Base-by-base conservation (phyloP, 2,797 vertebrate genomes). In the Gouania willdenowi region DNA sequence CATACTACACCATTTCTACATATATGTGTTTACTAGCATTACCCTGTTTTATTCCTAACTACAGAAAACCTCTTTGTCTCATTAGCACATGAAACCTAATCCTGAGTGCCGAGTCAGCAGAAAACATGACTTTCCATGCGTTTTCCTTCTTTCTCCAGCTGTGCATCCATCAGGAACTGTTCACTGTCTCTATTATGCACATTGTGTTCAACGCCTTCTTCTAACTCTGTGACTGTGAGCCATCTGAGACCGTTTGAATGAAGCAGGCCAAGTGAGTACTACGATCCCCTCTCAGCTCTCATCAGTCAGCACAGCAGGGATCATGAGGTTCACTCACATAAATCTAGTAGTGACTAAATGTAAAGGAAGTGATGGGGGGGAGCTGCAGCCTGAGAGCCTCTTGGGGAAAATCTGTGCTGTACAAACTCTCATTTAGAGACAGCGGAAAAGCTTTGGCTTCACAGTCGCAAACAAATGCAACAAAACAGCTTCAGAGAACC, bases 161-260 rank as follows among this genome's bases (percentile, higher is more conserved):
- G 29, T 32, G 28, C 6, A 20, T 31, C 40, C 5, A 6, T 6
- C 15, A 22, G 25, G 10, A 8, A 11, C 30, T 41, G 19, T 13
- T 21, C 29, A 25, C 41, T 37, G 20, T 24, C 38, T 61, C 57
- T 56, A 72, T 37, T 8, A 41, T 12, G 15, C 29, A 80, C 51
- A 59, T 81, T 55, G 53, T 46, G 63, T 27, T 23, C 2, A 4
- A 20, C 21, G 14, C 30, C 47, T 47, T 37, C 40, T 52, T 67
- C 73, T 60, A 75, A 68, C 59, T 41, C 55, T 59, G 75, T 75
- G 82, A 78, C 38, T 52, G n/a, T n/a, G 50, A 80, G 26, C 26
- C 35, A 5, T 38, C 29, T 20, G 48, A 51, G 28, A 10, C 20
- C 41, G 41, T 33, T 30, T 60, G 28, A 66, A 51, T 43, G 23